Base-by-base conservation (phyloP, 2,113 vertebrate species). In the Nothocercus nigrocapillus region DNA sequence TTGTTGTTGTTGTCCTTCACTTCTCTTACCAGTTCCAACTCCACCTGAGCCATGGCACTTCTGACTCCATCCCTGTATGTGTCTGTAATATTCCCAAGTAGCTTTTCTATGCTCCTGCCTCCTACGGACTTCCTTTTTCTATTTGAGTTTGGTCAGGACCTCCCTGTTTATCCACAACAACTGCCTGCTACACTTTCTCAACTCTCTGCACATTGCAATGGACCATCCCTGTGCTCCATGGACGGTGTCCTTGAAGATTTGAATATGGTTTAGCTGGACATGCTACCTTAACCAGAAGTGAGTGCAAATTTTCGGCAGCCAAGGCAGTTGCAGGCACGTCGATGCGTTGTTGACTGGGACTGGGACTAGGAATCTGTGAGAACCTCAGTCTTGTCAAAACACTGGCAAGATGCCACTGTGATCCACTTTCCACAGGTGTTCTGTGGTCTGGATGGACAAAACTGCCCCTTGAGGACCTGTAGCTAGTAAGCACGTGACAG, bases 41-140 rank as follows among this genome's bases (percentile, higher is more conserved):
- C 13, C 54, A 80, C 30, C 4, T 63, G 68, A 44, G 11, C 32
- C 75, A 63, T 80, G 34, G 8, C 47, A 22, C 68, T 68, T 18
- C 5, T 49, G 6, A 51, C 9, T 74, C 30, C 61, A 51, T 56
- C 34, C 54, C 40, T 56, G n/a, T 6, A 17, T 7, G 27, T 32
- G 27, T 80, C 63, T 69, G 16, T 22, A 10, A 56, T 63, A 54
- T n/a, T 67, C 61, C 25, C 27, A 61, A 14, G 3, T 13, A 28
- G 18, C 12, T 40, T 51, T 11, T 24, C 24, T 30, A 40, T 32
- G 5, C 30, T 86, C 34, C 20, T 49, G 16, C 32, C 28, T 32
- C 34, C 27, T 28, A 13, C 4, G 36, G 0, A 0, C 42, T 15
- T 45, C 9, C 2, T 70, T 72, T 38, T 72, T 40, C 18, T 25